phyloP scores from a whole-genome alignment of 2,113 vertebrate species.

The Sigmodon hispidus region DNA sequence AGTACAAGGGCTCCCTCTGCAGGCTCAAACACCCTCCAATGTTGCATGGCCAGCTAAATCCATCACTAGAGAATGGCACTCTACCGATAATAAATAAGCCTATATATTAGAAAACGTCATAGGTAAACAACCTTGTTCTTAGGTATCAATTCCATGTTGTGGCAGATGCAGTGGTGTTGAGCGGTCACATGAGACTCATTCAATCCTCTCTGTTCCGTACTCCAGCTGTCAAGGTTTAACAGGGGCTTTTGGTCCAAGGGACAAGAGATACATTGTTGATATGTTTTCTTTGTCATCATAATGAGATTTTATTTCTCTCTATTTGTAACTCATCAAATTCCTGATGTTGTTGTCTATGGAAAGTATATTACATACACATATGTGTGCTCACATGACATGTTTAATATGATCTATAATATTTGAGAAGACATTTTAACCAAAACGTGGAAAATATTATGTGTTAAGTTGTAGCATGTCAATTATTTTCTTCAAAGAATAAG shows the following conservation, averaged over 20 bases:
- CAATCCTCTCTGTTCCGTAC: neutral
- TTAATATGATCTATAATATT: neutral
- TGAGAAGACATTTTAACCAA: constrained; percentile 11
- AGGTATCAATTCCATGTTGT: too few relatives aligned
- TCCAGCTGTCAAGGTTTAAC: neutral
- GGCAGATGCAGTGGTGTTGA: neutral
- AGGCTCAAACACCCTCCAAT: constrained; percentile 64
- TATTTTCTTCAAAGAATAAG: constrained; percentile 35
- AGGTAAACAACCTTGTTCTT: neutral
- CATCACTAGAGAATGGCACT: neutral
- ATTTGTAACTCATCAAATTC: neutral
- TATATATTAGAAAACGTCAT: neutral
- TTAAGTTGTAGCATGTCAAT: neutral
- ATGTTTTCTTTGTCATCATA: neutral
- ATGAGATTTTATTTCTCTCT: neutral
- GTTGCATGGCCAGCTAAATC: neutral
- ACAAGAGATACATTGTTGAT: neutral
- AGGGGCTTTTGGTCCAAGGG: neutral
- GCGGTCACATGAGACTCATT: neutral
- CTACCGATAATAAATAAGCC: neutral
- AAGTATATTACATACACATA: neutral
- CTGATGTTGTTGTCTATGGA: neutral
- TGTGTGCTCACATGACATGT: neutral
- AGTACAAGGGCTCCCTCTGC: constrained; percentile 83
- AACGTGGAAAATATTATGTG: neutral